Evolutionary conservation across 2,888 invertebrate genomes (phyloP).

Genomic region (Matsumyia berberina): DNA sequence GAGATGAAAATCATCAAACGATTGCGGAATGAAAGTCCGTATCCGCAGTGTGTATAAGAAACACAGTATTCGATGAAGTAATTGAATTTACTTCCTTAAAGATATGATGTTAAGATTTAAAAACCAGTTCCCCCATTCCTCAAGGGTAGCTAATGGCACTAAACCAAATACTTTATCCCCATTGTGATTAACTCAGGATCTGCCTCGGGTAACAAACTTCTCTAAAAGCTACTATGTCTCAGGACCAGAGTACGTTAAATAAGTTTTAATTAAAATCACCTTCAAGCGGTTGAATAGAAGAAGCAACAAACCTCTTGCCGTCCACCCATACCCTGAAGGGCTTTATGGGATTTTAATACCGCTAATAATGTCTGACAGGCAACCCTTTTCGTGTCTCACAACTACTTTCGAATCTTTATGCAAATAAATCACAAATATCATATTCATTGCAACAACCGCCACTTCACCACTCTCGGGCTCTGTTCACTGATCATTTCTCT

Average conservation of each 20-base stretch:
- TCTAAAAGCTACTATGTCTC: too few species aligned
- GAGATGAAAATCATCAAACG: too few species aligned
- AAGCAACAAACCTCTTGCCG: background rate
- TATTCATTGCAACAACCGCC: slow-evolving; percentile 45
- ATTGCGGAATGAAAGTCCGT: too few species aligned
- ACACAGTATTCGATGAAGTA: too few species aligned
- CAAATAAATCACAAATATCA: slow-evolving; percentile 60
- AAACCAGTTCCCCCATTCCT: too few species aligned
- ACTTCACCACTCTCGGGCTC: background rate
- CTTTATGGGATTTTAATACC: slow-evolving; percentile 28
- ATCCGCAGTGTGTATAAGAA: too few species aligned
- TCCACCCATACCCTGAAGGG: background rate
- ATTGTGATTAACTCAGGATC: too few species aligned
- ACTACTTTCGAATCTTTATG: slow-evolving; percentile 43
- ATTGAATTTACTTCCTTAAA: too few species aligned
- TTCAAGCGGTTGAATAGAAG: background rate
- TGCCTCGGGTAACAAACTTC: too few species aligned
- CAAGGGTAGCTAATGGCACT: background rate
- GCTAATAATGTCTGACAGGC: slow-evolving; percentile 30
- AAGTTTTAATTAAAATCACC: too few species aligned
- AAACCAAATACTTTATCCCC: background rate
- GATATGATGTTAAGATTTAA: too few species aligned
- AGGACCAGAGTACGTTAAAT: too few species aligned
- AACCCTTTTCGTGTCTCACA: slow-evolving; percentile 44
- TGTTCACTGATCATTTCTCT: slow-evolving; percentile 25